Evolutionary conservation across 2,888 invertebrate genomes (phyloP).

Genomic region (Ochropleura leucogaster): DNA sequence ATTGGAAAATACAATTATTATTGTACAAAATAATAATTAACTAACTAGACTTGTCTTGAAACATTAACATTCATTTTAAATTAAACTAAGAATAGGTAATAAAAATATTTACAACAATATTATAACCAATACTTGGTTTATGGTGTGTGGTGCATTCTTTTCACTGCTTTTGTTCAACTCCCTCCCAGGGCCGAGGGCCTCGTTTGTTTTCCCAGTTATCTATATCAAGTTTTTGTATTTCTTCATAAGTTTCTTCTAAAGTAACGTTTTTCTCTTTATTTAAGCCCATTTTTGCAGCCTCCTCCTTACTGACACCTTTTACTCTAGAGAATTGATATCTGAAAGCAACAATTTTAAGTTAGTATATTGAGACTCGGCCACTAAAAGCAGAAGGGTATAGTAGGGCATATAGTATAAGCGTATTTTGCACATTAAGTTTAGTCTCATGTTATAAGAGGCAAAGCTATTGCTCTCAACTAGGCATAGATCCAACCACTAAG

Average conservation of each 20-base stretch:
- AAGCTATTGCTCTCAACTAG: neutral
- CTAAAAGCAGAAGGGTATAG: neutral
- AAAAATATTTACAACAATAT: constrained; percentile 55
- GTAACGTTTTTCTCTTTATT: constrained; percentile 93
- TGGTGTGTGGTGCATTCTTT: constrained; percentile 35
- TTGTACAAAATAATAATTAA: constrained; percentile 10
- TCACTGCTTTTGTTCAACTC: constrained; percentile 74
- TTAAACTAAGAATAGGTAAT: constrained; percentile 33
- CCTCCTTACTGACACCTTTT: constrained; percentile 91
- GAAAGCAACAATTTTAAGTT: constrained; percentile 42
- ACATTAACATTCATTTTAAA: constrained; percentile 38
- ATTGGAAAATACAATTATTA: neutral
- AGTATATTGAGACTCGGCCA: neutral
- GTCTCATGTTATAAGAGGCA: neutral
- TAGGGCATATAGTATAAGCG: neutral
- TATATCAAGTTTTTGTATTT: constrained; percentile 93
- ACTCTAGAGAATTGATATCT: constrained; percentile 92
- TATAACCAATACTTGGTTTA: constrained; percentile 43
- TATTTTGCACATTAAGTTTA: neutral
- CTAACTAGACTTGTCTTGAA: constrained; percentile 9
- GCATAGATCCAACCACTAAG: no score
- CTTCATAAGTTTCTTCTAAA: constrained; percentile 94
- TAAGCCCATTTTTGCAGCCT: constrained; percentile 92
- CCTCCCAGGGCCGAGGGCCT: constrained; percentile 97
- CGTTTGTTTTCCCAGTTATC: constrained; percentile 96